Evolutionary conservation across 2,888 invertebrate species (phyloP), one percentile per base, ranked within the genome.

Genomic region (Xestia xanthographa): DNA sequence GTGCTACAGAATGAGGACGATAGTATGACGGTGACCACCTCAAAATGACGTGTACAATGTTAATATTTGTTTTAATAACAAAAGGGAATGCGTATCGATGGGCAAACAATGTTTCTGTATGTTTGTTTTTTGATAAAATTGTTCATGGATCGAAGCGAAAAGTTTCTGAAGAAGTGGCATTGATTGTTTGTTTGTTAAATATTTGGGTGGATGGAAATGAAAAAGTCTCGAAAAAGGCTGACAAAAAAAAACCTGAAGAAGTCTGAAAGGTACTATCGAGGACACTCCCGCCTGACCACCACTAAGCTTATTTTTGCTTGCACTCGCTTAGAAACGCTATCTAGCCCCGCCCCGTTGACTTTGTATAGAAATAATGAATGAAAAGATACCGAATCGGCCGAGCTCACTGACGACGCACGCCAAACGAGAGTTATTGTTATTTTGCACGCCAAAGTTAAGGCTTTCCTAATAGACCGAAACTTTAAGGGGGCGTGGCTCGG

Each of bases 91-190:
- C 53, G 45, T 69, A 68, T 75, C 65, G 69, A 72, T 66, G 70
- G 66, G 48, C 34, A 78, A 77, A 79, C 65, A 22, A 11, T 66
- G 66, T 66, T 72, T 60, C 50, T 66, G 43, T 72, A 80, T 84
- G 70, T 86, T 88, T 85, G 80, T 69, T 48, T 11, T 58, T 53
- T 66, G 89, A 89, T 86, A 85, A 76, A 58, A 68, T 34, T 41
- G 45, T 75, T 72, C 65, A 77, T 77, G 81, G 78, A 63, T 81
- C 38, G 74, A 53, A 41, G 53, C 34, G 63, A 78, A 50, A 41
- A 66, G 66, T 66, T 78, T 78, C 75, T 82, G 82, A 76, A 70
- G 77, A 76, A 84, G 66, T 77, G 38, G n/a, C 62, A n/a, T 14
- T 29, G 34, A n/a, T 17, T 63, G 66, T 72, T 75, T 72, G 26